These are phyloP conservation scores for Thamnophis elegans DNA, from an alignment of 2,797 vertebrate species.

Conservation along the genomic window DNA sequence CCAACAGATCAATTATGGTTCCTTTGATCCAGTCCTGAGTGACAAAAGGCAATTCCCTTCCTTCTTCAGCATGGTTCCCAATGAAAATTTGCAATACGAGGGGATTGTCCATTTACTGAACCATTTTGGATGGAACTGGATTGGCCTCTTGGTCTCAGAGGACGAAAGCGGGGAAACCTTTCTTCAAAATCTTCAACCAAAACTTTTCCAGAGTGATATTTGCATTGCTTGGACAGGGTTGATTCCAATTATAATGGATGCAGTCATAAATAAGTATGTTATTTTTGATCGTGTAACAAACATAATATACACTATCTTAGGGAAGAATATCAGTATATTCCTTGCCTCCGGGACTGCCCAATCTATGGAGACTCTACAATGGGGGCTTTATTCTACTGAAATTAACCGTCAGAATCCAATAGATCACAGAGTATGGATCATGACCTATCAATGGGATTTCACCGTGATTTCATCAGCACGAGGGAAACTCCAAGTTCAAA, in stretches of 20 bases:
- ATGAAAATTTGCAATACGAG: neutral
- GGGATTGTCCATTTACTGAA: neutral
- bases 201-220: neutral
- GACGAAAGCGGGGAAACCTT: neutral
- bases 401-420: neutral
- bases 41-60: neutral
- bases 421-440: neutral
- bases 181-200: neutral
- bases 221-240: neutral
- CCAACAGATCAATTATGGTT: neutral
- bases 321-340: neutral
- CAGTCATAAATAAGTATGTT: no score
- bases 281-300: no score
- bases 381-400: neutral
- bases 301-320: neutral
- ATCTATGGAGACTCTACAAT: neutral
- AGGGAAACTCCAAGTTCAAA: neutral
- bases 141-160: neutral
- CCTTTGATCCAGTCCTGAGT: neutral
- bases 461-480: rapidly evolving
- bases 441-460: neutral
- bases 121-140: neutral
- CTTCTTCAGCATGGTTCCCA: neutral
- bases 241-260: neutral
- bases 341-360: neutral